Base-by-base conservation (phyloP, 2,113 vertebrate species). In the Thoracochromis brauschi region DNA sequence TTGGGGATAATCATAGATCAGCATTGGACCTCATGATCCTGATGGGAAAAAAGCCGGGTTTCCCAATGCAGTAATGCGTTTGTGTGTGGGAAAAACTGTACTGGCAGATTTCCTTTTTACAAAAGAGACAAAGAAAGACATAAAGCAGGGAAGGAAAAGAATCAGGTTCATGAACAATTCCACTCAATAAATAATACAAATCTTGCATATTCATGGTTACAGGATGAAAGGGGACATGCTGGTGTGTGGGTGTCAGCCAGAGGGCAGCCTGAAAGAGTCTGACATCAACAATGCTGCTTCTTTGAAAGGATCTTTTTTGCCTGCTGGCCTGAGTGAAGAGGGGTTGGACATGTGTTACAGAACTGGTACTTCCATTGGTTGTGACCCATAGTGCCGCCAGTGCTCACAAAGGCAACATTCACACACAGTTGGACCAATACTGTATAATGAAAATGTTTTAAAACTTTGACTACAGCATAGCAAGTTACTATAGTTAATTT, bases 181-280 rank as follows among this genome's bases (percentile, higher is more conserved):
- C 33, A 7, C 6, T 26, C 29, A n/a, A 79, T 87, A 83, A 88
- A 83, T 84, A 73, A 85, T 40, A 78, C 12, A 86, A 45, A 78
- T 79, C 3, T 19, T 51, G 17, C 79, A 85, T 89, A 87, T 82
- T 89, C 80, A 85, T 73, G 80, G 24, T 4, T 81, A 49, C 8
- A 6, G 63, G 4, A 29, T 89, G 85, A 91, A 91, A 89, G 85
- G 65, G 42, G 81, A 54, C 88, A 68, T 58, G 90, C 88, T 86
- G 88, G 83, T 11, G 42, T 78, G 73, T 85, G 63, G 83, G 83
- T 87, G 87, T 89, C 87, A 87, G 88, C 90, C 88, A 91, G 81
- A 89, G 88, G 85, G 85, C 88, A 88, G 26, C 55, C 12, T 85
- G 45, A 91, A 29, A 47, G 73, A 83, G 88, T 81, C 12, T n/a